Conservation (phyloP, 2,113 vertebrate species). For the Chascanopsetta lugubris region DNA sequence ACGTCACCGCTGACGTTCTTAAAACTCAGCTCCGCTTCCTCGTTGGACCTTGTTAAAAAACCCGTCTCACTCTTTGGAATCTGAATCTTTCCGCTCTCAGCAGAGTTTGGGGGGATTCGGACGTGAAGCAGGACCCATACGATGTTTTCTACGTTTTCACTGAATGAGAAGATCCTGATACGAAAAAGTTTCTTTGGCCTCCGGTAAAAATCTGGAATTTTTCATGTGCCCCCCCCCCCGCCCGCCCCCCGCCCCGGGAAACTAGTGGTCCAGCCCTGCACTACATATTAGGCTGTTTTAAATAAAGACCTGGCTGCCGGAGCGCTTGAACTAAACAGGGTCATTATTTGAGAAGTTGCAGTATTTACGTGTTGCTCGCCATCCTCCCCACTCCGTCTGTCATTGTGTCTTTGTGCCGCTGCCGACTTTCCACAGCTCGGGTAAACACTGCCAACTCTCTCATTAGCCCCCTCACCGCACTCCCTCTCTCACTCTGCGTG, state of each 20-base stretch:
- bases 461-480: slow-evolving; percentile 60
- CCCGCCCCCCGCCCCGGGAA: too few species aligned
- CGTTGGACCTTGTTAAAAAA: neutral
- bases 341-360: slow-evolving; percentile 11
- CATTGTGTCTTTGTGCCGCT: slow-evolving; percentile 45
- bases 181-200: too few species aligned
- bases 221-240: too few species aligned
- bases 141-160: too few species aligned
- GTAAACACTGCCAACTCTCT: slow-evolving; percentile 70
- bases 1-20: too few species aligned
- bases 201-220: too few species aligned
- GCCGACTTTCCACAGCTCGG: slow-evolving; percentile 61
- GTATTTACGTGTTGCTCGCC: slow-evolving; percentile 28
- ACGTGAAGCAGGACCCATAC: too few species aligned
- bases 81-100: too few species aligned
- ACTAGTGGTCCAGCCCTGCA: too few species aligned
- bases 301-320: neutral
- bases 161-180: too few species aligned
- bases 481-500: slow-evolving; percentile 51
- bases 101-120: too few species aligned
- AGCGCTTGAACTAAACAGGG: slow-evolving; percentile 7
- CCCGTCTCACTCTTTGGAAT: neutral
- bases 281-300: neutral
- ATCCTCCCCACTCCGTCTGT: slow-evolving; percentile 22
- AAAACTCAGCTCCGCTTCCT: too few species aligned